Evolutionary conservation across 2,888 invertebrate species (phyloP).

Genomic region (Eristalinus sepulchralis): DNA sequence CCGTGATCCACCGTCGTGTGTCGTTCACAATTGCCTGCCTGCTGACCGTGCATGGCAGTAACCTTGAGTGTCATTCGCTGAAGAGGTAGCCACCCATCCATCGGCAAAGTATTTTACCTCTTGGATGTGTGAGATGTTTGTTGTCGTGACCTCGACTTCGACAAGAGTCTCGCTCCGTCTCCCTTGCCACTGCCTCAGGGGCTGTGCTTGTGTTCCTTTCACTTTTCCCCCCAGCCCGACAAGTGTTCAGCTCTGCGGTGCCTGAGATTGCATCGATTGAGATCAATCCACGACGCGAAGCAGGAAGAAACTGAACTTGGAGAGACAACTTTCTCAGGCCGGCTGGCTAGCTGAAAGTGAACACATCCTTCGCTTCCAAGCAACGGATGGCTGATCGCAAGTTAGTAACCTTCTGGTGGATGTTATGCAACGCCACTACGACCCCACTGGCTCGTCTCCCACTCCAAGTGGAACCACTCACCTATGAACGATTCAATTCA

Average conservation of each 20-base stretch:
- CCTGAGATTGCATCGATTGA: background rate
- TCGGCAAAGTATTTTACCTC: background rate
- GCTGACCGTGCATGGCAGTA: slow-evolving; percentile 30
- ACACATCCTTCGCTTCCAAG: too few species aligned
- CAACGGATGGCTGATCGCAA: too few species aligned
- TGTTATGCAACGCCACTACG: slow-evolving; percentile 37
- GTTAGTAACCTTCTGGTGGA: slow-evolving; percentile 5
- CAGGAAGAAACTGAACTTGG: too few species aligned
- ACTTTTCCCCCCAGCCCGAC: background rate
- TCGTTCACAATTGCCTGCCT: slow-evolving; percentile 22
- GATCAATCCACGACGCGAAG: background rate
- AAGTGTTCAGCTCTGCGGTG: background rate
- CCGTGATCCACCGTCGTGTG: slow-evolving; percentile 17
- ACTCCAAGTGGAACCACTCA: slow-evolving; percentile 54
- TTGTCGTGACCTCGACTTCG: background rate
- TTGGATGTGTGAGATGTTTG: background rate
- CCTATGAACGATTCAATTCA: slow-evolving; percentile 65
- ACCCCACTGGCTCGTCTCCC: background rate
- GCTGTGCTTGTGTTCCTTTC: background rate
- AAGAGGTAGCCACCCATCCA: background rate
- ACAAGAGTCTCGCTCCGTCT: background rate
- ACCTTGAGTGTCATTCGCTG: slow-evolving; percentile 48
- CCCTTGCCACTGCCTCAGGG: background rate
- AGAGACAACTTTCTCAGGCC: too few species aligned
- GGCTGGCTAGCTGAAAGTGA: too few species aligned